Base-by-base conservation (phyloP, 2,113 vertebrate species). In the Osmerus eperlanus region DNA sequence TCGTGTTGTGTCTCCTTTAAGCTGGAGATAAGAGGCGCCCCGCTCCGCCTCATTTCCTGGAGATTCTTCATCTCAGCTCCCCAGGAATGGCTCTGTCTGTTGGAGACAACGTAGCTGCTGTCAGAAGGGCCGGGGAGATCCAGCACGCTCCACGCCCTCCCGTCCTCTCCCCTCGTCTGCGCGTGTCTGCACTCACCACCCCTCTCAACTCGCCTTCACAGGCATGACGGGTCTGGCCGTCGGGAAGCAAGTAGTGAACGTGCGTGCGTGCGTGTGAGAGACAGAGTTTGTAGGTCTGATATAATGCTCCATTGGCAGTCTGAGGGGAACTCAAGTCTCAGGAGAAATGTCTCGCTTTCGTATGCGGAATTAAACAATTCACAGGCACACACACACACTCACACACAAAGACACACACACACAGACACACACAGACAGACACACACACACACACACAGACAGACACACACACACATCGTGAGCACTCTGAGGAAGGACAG, bases 241-340 rank as follows among this genome's bases (percentile, higher is more conserved):
- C 54, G 47, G 68, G 23, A 51, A 36, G 68, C 41, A 56, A 19
- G 53, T 21, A 5, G 54, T 61, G 56, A 47, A 56, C 47, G 55
- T 47, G 56, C 16, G 32, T 16, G 25, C 52, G 56, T 51, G 68
- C 23, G 58, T 21, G 28, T 59, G 16, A 9, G 25, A 13, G 25
- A 13, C 28, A n/a, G 28, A 78, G 80, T 86, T 61, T 84, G 78
- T 83, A 87, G 84, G 87, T 88, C 86, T 87, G 69, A 76, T 78
- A 74, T 84, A 85, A 71, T 77, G 72, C 73, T 84, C 81, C 67
- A 36, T 72, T 72, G 75, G 78, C 77, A 85, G 73, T 84, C 78
- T 83, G 83, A 80, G 69, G 56, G 71, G 54, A 69, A 28, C 25
- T 28, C 25, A 3, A 3, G 25, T 3, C 25, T 28, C 2, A 28